These are phyloP conservation scores for Noctua fimbriata DNA, from an alignment of 2,888 invertebrate genomes.

Conservation along the genomic window DNA sequence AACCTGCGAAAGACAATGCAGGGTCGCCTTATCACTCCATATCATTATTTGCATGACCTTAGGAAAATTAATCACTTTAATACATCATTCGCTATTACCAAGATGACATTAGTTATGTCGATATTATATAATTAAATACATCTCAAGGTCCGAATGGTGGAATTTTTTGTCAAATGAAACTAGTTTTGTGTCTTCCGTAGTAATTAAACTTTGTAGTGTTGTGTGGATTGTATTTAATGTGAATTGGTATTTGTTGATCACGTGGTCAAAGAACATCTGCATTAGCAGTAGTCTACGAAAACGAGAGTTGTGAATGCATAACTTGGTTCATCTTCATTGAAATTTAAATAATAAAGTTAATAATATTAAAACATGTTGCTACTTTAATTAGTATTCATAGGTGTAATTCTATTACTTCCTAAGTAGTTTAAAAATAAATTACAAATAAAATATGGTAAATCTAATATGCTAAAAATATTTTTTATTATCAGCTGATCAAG, in stretches of 20 bases:
- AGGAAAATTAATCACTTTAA: conserved; percentile 74
- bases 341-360: background rate
- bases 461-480: background rate
- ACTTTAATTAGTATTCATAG: background rate
- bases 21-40: conserved; percentile 80
- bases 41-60: conserved; percentile 84
- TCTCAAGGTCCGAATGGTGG: conserved; percentile 63
- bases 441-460: background rate
- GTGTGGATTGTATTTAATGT: conserved; percentile 14
- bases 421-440: background rate
- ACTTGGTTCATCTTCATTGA: background rate
- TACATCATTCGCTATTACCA: conserved; percentile 52
- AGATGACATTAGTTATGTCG: conserved; percentile 50
- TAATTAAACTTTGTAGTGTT: conserved; percentile 31
- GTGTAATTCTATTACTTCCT: background rate
- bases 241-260: conserved; percentile 40
- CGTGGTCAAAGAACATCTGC: background rate
- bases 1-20: conserved; percentile 78
- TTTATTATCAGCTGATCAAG: conserved; percentile 35
- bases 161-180: conserved; percentile 63
- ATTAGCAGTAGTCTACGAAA: background rate
- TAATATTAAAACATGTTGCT: background rate
- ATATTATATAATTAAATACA: conserved; percentile 60
- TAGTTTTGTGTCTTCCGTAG: conserved; percentile 61
- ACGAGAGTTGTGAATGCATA: conserved; percentile 31